These are phyloP conservation scores for Nesidiocoris tenuis DNA, from an alignment of 2,888 invertebrate species.

Conservation along the genomic window DNA sequence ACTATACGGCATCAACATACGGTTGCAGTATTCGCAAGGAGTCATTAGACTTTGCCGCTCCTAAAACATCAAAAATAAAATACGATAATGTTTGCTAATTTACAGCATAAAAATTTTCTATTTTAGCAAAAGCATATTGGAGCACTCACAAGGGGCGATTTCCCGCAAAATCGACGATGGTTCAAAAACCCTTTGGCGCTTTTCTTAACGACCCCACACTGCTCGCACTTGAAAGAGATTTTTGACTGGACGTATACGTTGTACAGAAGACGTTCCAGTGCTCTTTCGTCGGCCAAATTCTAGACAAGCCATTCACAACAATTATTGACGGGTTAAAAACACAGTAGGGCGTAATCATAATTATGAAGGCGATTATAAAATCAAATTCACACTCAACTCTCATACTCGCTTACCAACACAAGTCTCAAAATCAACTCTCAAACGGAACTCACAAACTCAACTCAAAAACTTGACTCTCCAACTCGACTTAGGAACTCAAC, in stretches of 20 bases:
- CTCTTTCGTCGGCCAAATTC: constrained; percentile 51
- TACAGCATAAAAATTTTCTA: too few relatives aligned
- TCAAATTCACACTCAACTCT: too few relatives aligned
- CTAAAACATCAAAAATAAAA: not conserved
- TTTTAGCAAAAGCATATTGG: too few relatives aligned
- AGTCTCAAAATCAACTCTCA: too few relatives aligned
- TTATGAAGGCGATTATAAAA: too few relatives aligned
- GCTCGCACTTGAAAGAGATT: constrained; percentile 58
- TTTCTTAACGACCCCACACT: constrained; percentile 58
- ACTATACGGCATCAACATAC: constrained; percentile 61
- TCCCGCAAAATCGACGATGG: constrained; percentile 64
- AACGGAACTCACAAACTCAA: too few relatives aligned
- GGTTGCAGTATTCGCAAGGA: constrained; percentile 60
- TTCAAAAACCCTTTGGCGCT: constrained; percentile 63
- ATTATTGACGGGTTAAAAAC: not conserved
- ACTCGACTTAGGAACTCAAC: too few relatives aligned
- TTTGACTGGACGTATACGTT: constrained; percentile 15
- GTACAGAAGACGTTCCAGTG: constrained; percentile 36
- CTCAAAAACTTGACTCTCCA: too few relatives aligned
- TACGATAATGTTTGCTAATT: not conserved
- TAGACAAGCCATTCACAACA: not conserved
- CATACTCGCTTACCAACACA: too few relatives aligned
- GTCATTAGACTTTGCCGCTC: constrained; percentile 56
- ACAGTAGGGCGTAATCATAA: too few relatives aligned
- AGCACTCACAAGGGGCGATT: constrained; percentile 58